Evolutionary conservation across 2,888 invertebrate genomes (phyloP), one percentile per base, ranked within the genome.

Genomic region (Euphydryas editha): DNA sequence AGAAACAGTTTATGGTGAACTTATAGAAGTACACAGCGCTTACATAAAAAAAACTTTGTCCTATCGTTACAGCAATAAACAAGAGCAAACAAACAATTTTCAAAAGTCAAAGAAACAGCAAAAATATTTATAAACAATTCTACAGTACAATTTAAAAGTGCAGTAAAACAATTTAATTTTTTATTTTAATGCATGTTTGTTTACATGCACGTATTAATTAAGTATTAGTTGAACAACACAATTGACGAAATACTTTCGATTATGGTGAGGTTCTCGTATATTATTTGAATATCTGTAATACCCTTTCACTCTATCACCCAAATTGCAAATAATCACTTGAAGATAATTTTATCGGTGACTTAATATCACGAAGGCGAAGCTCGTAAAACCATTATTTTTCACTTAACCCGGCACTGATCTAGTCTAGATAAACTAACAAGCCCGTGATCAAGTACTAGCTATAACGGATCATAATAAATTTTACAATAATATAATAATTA

Each of bases 311-410:
- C 55, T 42, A 36, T 57, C 11, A 37, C 59, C 51, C 39, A 65
- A 69, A 68, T 70, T 63, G 59, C 63, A 67, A 70, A 71, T 63
- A 65, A 51, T 36, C 54, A 54, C 65, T 63, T 51, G 30, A 58
- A 67, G 54, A 63, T 51, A 67, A 70, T 67, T 65, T 68, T 72
- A 72, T 70, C 70, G 47, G 54, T 59, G 37, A 56, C 62, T 67
- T 51, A 59, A 44, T 60, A 71, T 70, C 70, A 63, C 62, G 39
- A 54, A 56, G 47, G 44, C 57, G 55, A 24, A 36, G 62, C 68
- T 68, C 62, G 65, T 63, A 63, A 61, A 69, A 66, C 61, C 61
- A 71, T 71, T 68, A 72, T 72, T 72, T 71, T 72, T 72, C 71
- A 72, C 72, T 72, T 72, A 72, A 68, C 58, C 66, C 54, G 15